Evolutionary conservation across 2,888 invertebrate genomes (phyloP).

Genomic region (Mayetiola destructor): DNA sequence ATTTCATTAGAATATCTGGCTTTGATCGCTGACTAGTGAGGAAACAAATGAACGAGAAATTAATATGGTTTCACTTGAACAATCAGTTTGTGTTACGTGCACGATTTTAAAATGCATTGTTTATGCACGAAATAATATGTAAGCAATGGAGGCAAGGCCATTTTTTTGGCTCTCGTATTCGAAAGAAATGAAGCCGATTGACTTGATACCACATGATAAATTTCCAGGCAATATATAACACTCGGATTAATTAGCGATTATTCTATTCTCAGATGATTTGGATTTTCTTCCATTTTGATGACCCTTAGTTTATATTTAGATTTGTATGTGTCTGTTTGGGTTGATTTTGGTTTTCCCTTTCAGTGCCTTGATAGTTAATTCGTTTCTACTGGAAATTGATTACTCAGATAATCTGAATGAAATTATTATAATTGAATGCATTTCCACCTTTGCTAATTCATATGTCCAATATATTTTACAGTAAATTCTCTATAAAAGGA

Average conservation of each 20-base stretch:
- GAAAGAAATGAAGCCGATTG: slow-evolving; percentile 5
- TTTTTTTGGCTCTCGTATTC: background rate
- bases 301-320: slow-evolving; percentile 3
- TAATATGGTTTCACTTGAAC: background rate
- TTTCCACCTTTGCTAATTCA: too few species aligned
- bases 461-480: too few species aligned
- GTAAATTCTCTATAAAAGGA: too few species aligned
- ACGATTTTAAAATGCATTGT: background rate
- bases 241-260: slow-evolving; percentile 6
- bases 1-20: too few species aligned
- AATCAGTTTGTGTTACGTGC: background rate
- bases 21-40: too few species aligned
- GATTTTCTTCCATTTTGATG: background rate
- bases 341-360: background rate
- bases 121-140: background rate
- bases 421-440: too few species aligned
- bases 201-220: slow-evolving; percentile 7
- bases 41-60: too few species aligned
- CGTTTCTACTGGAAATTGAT: slow-evolving; percentile 4
- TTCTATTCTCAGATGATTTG: background rate
- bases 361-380: too few species aligned
- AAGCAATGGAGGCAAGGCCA: background rate
- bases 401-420: too few species aligned
- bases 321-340: background rate
- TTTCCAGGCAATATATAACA: background rate